Evolutionary conservation across 2,113 vertebrate genomes (phyloP).

Genomic region (Excalfactoria chinensis): DNA sequence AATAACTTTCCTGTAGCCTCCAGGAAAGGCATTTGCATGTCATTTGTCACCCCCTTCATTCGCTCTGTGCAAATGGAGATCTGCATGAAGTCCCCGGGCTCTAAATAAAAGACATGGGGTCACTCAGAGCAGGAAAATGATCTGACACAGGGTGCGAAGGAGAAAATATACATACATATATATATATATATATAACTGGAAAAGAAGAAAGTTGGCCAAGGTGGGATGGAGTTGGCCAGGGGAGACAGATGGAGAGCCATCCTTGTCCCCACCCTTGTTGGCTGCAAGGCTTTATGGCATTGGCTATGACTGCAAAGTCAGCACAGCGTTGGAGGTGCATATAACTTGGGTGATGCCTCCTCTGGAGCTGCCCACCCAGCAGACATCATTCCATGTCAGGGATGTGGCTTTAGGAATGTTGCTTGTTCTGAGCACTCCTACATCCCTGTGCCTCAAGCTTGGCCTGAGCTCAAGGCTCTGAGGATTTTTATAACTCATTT

Average conservation of each 20-base stretch:
- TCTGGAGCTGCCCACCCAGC: neutral
- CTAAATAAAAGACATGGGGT: neutral
- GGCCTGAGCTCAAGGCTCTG: neutral
- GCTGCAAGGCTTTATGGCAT: neutral
- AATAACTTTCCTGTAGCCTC: neutral
- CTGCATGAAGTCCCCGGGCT: neutral
- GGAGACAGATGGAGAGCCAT: neutral
- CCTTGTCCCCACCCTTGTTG: neutral
- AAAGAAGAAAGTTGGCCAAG: neutral
- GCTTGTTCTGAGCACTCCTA: neutral
- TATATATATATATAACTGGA: fast-evolving
- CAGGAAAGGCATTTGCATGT: constrained; percentile 27
- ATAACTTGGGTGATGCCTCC: neutral
- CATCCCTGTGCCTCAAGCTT: neutral
- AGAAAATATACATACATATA: too few relatives aligned
- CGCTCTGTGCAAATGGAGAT: neutral
- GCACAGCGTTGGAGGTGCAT: neutral
- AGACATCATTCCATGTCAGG: neutral
- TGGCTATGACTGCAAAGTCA: neutral
- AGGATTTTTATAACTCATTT: neutral
- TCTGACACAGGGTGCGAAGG: neutral
- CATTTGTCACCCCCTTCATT: neutral
- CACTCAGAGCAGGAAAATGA: neutral
- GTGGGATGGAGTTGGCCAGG: neutral
- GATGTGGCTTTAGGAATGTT: fast-evolving